Evolutionary conservation across 1,140 invertebrate genomes (phyloP), one percentile per base, ranked within the genome.

Genomic region (Berghia stephanieae): DNA sequence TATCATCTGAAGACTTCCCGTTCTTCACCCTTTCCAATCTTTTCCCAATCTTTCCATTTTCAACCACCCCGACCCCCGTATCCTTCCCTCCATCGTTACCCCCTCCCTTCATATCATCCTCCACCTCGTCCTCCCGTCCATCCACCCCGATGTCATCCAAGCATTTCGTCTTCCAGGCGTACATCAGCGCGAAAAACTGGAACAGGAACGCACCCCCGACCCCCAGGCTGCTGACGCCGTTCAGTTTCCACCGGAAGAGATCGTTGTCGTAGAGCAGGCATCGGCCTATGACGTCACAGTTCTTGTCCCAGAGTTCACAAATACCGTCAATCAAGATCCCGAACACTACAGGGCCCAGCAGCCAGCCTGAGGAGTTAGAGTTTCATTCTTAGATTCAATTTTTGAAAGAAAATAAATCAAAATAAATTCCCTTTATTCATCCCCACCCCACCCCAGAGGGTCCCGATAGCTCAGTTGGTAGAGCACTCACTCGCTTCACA

Each of bases 201-300:
- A 34, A 52, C 27, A 55, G 2, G 1, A 73, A n/a, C 1, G 70
- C 52, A 55, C 46, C 36, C 1, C 27, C 46, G 4, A 73, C 2
- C 0, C 31, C 44, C 13, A 38, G 21, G 27, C 18, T 34, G 2
- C 46, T 31, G 40, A n/a, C 52, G 21, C 76, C 71, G 43, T 80
- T 76, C 5, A 80, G 18, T n/a, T 75, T 74, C 2, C 66, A 31
- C 34, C 76, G n/a, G 52, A 78, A 67, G 40, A 67, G 44, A 40
- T 78, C 44, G 49, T 72, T 78, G 60, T 81, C 77, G 34, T 81
- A 81, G 8, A 71, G 42, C 0, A 66, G 72, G 27, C 80, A 81
- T 3, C 42, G 38, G 16, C 80, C 77, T 43, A 42, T 46, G 18
- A 42, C 60, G 2, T 34, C 73, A 44, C 73, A 78, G 3, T 34